Percentiles rank a stretch among this genome's conserved stretches.
Evolutionary conservation across 2,113 vertebrate genomes (phyloP).

Genomic region (Bubalus kerabau): DNA sequence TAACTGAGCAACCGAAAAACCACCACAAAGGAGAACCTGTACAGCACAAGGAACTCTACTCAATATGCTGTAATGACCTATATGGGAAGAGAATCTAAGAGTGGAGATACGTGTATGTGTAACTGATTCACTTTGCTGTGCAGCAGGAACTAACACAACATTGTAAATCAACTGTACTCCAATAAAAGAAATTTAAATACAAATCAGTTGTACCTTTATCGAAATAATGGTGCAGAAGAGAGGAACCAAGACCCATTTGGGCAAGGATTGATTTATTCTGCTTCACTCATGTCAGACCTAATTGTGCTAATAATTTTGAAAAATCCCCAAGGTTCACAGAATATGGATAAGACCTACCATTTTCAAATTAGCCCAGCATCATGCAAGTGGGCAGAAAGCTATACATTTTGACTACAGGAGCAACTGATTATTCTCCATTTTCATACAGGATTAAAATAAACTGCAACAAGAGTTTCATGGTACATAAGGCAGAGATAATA

Average conservation of each 20-base stretch:
- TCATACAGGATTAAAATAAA: background rate
- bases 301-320: background rate
- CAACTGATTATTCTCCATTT: background rate
- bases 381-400: background rate
- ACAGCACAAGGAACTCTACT: background rate
- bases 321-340: background rate
- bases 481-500: background rate
- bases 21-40: background rate
- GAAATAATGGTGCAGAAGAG: background rate
- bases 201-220: background rate
- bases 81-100: background rate
- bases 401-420: background rate
- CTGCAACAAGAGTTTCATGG: background rate
- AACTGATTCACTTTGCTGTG: background rate
- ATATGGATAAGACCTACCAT: background rate
- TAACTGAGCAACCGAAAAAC: background rate
- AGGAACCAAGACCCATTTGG: background rate
- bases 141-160: background rate
- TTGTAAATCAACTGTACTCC: background rate
- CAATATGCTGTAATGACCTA: background rate
- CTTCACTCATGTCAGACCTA: background rate
- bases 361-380: background rate
- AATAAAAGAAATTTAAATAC: background rate
- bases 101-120: background rate
- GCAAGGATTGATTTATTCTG: background rate